Evolutionary conservation across 2,113 vertebrate genomes (phyloP), one percentile per base, ranked within the genome.

Genomic region (Aptenodytes patagonicus): DNA sequence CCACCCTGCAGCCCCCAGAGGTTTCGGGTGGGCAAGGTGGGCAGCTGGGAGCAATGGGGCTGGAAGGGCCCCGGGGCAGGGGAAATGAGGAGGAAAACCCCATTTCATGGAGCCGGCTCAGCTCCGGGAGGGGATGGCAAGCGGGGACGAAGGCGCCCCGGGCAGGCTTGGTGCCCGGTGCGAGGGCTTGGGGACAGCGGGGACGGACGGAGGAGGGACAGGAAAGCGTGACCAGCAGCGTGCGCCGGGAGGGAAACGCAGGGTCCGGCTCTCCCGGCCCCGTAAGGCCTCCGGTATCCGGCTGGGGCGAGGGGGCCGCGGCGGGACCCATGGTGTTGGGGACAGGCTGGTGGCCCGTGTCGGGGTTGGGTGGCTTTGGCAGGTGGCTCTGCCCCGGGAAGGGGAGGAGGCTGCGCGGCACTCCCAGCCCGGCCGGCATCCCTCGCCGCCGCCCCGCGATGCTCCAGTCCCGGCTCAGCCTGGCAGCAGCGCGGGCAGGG

Each of bases 301-400:
- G 54, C 62, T 2, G 5, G 32, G 38, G 5, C 1, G 0, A 11
- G 42, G 17, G 28, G 28, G 8, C n/a, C 0, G 16, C 2, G 7
- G 32, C 2, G 7, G 36, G 12, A 38, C 14, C 40, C 1, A 0
- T 0, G 13, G 38, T 11, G 31, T 2, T 52, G 85, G 77, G 84
- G 42, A 47, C 80, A 14, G 5, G 20, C 66, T 11, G 90, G 90
- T 91, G 83, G 46, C 77, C 51, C 2, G 19, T 15, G 38, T 4
- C 1, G 4, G 24, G 52, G 52, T 77, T 34, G 92, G 89, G 64
- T 81, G 94, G 55, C 87, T 16, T n/a, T 9, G 83, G 87, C 94
- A 89, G 90, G 96, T 90, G 91, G 91, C 95, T 92, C 93, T 92
- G 91, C 95, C 96, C 92, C 93, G 42, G 93, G 91, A 97, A 93